Conservation (phyloP, 1,140 invertebrate species). For the Anastrepha obliqua region DNA sequence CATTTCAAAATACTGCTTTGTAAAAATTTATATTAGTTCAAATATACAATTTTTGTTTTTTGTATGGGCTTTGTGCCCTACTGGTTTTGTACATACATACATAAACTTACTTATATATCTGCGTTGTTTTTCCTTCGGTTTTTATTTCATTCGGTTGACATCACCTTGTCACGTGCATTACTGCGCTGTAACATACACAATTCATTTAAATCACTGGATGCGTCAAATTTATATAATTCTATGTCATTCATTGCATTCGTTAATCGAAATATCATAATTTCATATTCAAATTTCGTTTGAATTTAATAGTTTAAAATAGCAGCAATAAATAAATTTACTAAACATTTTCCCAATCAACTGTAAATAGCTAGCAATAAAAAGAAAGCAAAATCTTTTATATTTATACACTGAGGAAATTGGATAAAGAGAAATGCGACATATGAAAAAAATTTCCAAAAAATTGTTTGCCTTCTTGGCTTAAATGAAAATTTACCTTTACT, state of each 20-base stretch:
- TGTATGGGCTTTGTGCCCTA: not conserved
- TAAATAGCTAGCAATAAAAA: not conserved
- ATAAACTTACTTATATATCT: not conserved
- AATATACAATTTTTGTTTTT: no score
- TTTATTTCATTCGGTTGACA: not conserved
- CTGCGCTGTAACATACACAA: constrained; percentile 26
- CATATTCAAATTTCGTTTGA: not conserved
- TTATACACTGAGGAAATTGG: not conserved
- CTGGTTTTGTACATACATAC: not conserved
- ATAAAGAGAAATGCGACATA: not conserved
- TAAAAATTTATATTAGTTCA: no score
- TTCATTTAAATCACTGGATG: not conserved
- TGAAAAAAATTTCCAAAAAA: no score
- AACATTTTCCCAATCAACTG: not conserved
- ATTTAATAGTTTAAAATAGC: not conserved
- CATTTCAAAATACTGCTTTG: no score
- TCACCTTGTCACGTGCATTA: not conserved
- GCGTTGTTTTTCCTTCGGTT: not conserved
- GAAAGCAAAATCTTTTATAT: no score
- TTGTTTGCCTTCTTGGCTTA: no score
- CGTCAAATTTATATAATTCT: not conserved
- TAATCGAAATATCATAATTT: not conserved
- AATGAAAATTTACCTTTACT: no score
- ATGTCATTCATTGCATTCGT: not conserved
- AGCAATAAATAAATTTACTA: not conserved